Evolutionary conservation across 2,797 vertebrate species (phyloP).

Genomic region (Caiman crocodilus): DNA sequence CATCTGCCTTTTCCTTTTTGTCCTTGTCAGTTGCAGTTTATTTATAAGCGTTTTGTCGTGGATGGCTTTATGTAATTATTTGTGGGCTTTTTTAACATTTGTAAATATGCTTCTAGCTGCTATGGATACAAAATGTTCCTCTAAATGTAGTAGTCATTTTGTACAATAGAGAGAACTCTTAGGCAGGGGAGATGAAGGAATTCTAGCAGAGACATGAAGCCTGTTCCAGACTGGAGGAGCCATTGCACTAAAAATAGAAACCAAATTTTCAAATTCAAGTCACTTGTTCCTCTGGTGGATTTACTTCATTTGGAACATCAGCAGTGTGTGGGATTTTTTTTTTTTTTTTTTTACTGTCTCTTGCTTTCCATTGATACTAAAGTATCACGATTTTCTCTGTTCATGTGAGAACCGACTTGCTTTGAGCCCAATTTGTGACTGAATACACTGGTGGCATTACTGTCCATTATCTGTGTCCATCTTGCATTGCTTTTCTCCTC

Average conservation of each 20-base stretch:
- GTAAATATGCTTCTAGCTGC: slow-evolving; percentile 9
- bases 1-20: neutral
- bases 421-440: neutral
- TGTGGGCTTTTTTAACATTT: neutral
- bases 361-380: neutral
- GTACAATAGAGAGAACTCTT: neutral
- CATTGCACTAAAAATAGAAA: neutral
- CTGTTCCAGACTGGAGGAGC: slow-evolving; percentile 14
- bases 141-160: neutral
- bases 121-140: neutral
- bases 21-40: slow-evolving; percentile 3
- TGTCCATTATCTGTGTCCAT: neutral
- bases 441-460: neutral
- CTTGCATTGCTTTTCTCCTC: neutral
- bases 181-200: neutral
- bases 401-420: neutral
- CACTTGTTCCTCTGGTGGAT: neutral
- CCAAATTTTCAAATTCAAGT: neutral
- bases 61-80: slow-evolving; percentile 6
- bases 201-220: neutral
- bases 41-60: slow-evolving; percentile 41
- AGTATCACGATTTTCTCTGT: neutral
- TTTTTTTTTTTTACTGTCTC: neutral
- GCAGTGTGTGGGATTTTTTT: neutral
- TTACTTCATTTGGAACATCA: neutral